Evolutionary conservation across 2,797 vertebrate genomes (phyloP), one percentile per base, ranked within the genome.

Genomic region (Tragopan temminckii): DNA sequence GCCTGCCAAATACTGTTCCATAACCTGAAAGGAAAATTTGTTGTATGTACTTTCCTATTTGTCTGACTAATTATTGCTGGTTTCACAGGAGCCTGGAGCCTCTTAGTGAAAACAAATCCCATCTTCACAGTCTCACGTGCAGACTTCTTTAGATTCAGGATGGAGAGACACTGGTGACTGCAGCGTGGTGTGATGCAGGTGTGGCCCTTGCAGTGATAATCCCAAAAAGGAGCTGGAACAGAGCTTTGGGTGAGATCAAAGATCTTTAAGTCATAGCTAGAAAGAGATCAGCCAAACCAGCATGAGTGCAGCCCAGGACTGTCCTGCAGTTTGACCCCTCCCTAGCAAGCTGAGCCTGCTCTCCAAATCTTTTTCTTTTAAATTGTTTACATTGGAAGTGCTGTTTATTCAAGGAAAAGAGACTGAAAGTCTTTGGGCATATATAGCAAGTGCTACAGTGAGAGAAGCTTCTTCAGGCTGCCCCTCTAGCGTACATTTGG

Each of bases 141-240:
- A 59, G 52, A 75, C 21, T 58, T 71, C 3, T 21, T 15, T 80
- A 78, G 38, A 11, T 29, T 86, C 58, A 71, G 62, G 59, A 77
- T 72, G 53, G 50, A 57, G 50, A 86, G 50, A 50, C 3, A 2
- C 21, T 15, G 76, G 48, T 42, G 27, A 17, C 31, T 40, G 36
- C 38, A 68, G 23, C 5, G 13, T 8, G 9, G 42, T 0, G 0
- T 76, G 50, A 40, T 59, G 66, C 23, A 71, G 45, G 7, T 33
- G 80, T 50, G 59, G 8, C 8, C 89, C 2, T 78, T 92, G 55
- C 59, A 63, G 38, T 81, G 76, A 76, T 85, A 87, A 38, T 72
- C 31, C 72, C 46, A 14, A 91, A 94, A 93, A 80, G 70, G 75
- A 89, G 67, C 46, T 92, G 61, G 67, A 67, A 64, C 48, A 76